Percentiles rank a stretch among this genome's conserved stretches.
Evolutionary conservation across 1,140 invertebrate species (phyloP).

Genomic region (Battus philenor): DNA sequence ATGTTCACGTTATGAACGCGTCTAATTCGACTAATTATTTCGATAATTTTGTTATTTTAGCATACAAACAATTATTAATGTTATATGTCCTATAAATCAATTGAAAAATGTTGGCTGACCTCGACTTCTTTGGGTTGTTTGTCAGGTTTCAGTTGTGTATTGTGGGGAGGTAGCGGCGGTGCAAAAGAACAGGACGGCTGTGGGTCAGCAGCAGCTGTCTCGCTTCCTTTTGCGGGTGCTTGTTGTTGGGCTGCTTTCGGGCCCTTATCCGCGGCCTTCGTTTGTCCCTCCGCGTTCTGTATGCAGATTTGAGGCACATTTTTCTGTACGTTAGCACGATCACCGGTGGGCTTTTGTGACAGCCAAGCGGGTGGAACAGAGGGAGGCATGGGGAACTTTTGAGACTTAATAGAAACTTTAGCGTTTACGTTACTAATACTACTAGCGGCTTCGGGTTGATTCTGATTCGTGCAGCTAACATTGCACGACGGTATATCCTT

Average conservation of each 20-base stretch:
- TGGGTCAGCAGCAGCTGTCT: constrained; percentile 31
- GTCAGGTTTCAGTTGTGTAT: constrained; percentile 48
- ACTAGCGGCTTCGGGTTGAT: background rate
- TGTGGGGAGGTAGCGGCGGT: constrained; percentile 26
- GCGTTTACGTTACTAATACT: constrained; percentile 14
- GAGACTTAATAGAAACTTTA: constrained; percentile 15
- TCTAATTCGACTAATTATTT: constrained; percentile 5
- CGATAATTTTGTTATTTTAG: background rate
- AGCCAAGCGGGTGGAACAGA: constrained; percentile 61
- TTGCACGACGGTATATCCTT: background rate
- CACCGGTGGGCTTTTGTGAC: constrained; percentile 25
- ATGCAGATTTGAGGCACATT: constrained; percentile 47
- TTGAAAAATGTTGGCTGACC: constrained; percentile 45
- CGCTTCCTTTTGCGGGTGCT: constrained; percentile 22
- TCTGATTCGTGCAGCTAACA: background rate
- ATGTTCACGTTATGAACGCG: constrained; percentile 5
- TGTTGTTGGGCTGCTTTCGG: constrained; percentile 27
- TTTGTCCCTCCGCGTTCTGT: constrained; percentile 40
- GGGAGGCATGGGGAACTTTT: constrained; percentile 44
- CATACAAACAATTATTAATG: background rate
- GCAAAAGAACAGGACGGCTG: constrained; percentile 56
- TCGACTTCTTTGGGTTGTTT: constrained; percentile 65
- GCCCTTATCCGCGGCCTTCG: constrained; percentile 28
- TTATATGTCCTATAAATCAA: constrained; percentile 8
- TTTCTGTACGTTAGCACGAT: constrained; percentile 17